Percentiles rank a stretch among this genome's conserved stretches.
Conservation (phyloP, 1,140 invertebrate species). For the Zaprionus ghesquierei region DNA sequence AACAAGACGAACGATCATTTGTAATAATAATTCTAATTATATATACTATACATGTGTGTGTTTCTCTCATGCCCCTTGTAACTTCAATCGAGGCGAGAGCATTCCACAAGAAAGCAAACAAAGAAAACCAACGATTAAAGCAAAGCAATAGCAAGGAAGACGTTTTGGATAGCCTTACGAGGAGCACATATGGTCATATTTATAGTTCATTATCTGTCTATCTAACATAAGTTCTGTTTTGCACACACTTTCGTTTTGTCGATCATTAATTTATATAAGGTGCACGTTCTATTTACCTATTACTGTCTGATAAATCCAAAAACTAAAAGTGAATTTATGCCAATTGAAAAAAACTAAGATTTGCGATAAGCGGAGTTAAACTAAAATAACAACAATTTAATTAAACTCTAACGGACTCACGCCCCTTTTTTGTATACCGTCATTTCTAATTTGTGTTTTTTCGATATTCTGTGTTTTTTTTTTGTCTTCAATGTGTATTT, state of each 20-base stretch:
- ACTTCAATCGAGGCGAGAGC: background rate
- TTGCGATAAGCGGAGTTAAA: background rate
- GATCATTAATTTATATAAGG: constrained; percentile 13
- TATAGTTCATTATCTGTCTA: constrained; percentile 16
- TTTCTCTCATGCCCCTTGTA: background rate
- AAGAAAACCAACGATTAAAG: background rate
- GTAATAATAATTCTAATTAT: background rate
- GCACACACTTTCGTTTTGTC: constrained; percentile 8
- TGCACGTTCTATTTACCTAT: constrained; percentile 13
- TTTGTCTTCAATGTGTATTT: constrained; percentile 24
- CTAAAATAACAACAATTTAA: constrained; percentile 17
- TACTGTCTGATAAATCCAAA: constrained; percentile 15
- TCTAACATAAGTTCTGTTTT: constrained; percentile 20
- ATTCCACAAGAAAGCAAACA: background rate
- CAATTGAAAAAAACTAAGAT: constrained; percentile 8
- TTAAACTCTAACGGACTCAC: constrained; percentile 15
- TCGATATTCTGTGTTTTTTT: constrained; percentile 39
- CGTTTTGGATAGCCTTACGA: constrained; percentile 9
- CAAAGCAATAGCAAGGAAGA: background rate
- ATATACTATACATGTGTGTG: constrained; percentile 15
- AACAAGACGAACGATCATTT: constrained; percentile 17
- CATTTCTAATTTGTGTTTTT: constrained; percentile 37
- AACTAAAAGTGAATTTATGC: constrained; percentile 23
- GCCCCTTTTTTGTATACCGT: constrained; percentile 28
- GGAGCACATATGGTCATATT: constrained; percentile 18